Evolutionary conservation across 2,888 invertebrate genomes (phyloP).

Genomic region (Drosophila anomalipes): DNA sequence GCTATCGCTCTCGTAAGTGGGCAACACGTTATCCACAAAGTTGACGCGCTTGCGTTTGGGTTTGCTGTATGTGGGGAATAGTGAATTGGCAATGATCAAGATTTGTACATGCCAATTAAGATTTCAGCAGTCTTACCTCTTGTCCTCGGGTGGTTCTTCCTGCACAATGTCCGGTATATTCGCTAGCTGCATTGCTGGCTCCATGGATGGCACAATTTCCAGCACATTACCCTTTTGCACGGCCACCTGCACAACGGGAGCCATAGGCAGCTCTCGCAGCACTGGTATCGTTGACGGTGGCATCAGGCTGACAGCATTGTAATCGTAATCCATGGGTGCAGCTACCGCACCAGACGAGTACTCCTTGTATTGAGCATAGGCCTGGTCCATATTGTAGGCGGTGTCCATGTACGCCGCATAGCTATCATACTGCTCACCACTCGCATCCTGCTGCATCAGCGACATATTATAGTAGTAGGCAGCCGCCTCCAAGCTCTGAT

Average conservation of each 20-base stretch:
- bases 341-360: slow-evolving; percentile 47
- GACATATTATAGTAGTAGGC: slow-evolving; percentile 82
- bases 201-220: slow-evolving; percentile 83
- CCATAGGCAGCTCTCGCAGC: slow-evolving; percentile 80
- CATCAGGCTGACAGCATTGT: slow-evolving; percentile 32
- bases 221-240: slow-evolving; percentile 85
- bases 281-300: slow-evolving; percentile 41
- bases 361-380: slow-evolving; percentile 74
- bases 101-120: accelerated
- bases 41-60: slow-evolving; percentile 79
- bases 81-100: neutral
- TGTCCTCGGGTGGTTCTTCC: slow-evolving; percentile 53
- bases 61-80: slow-evolving; percentile 60
- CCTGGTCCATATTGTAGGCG: slow-evolving; percentile 66
- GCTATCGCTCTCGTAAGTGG: slow-evolving; percentile 82
- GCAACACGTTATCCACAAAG: slow-evolving; percentile 82
- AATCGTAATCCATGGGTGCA: slow-evolving; percentile 48
- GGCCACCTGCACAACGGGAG: slow-evolving; percentile 73
- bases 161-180: slow-evolving; percentile 60
- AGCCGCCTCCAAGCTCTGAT: slow-evolving; percentile 56
- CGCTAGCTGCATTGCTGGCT: slow-evolving; percentile 14
- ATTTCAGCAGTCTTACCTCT: slow-evolving; percentile 38
- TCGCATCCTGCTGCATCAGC: slow-evolving; percentile 53
- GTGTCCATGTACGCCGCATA: slow-evolving; percentile 73
- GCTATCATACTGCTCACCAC: slow-evolving; percentile 71